phyloP scores from a whole-genome alignment of 2,113 vertebrate genomes.

The Actenoides lindsayi region DNA sequence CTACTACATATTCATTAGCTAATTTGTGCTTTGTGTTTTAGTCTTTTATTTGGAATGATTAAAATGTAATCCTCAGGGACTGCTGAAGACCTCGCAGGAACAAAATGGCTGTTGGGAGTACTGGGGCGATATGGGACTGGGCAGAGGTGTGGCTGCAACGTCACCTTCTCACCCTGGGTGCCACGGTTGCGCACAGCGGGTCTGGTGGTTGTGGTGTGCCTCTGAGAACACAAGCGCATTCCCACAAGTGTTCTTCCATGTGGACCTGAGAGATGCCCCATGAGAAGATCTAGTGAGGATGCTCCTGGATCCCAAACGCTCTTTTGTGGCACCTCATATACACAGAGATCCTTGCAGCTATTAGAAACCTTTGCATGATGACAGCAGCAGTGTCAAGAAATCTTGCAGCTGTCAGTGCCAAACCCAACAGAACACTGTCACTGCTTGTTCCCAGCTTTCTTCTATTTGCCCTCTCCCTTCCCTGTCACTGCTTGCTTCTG shows the following conservation, averaged over 20 bases:
- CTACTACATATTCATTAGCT: background rate
- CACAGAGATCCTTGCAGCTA: background rate
- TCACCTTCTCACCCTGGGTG: background rate
- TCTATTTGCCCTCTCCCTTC: background rate
- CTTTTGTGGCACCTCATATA: background rate
- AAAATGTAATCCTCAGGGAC: too few relatives aligned
- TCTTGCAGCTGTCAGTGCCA: background rate
- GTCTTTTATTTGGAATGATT: background rate
- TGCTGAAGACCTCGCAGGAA: background rate
- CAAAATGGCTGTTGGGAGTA: background rate
- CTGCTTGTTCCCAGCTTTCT: background rate
- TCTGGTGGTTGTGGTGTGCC: too few relatives aligned
- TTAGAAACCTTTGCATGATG: background rate
- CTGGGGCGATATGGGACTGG: rapidly evolving
- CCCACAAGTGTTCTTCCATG: background rate
- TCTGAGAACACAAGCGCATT: background rate
- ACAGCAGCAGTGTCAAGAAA: background rate
- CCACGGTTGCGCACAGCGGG: rapidly evolving
- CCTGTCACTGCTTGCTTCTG: background rate
- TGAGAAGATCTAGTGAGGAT: background rate
- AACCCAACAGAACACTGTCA: background rate
- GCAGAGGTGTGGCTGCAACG: background rate
- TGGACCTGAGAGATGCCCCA: background rate
- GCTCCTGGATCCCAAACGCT: background rate
- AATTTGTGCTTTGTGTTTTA: background rate